Base-by-base conservation (phyloP, 1,140 invertebrate genomes). In the Mercenaria mercenaria region DNA sequence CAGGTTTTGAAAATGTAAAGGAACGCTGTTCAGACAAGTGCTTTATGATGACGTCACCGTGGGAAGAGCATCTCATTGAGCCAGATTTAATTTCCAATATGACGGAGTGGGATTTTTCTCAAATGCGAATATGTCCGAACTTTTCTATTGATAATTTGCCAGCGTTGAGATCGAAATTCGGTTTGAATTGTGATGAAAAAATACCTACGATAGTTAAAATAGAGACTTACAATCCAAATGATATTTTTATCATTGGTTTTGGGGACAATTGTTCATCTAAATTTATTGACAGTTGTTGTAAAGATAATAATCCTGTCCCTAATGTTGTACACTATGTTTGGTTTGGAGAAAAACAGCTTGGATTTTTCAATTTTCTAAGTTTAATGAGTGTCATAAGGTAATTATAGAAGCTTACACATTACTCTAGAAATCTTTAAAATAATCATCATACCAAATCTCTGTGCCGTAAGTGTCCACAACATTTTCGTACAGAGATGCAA, bases 311-410 rank as follows among this genome's bases (percentile, higher is more conserved):
- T 29, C 82, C 82, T 13, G 82, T 85, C 1, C 82, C 82, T 34
- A 85, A 85, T 85, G 61, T 85, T 3, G 29, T 85, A 23, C 82
- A 85, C 47, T 85, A 85, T 50, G 50, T 85, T 2, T 85, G 82
- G 82, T 85, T 29, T 74, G 82, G 64, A 8, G 47, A 67, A 0
- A 72, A 72, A 37, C 1, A 72, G 32, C 18, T 85, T 4, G 67
- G 50, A 56, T 85, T 20, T 52, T 85, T 85, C 39, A 85, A 85
- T 41, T 85, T 72, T 37, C 64, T 85, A 26, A 85, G 82, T 69
- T 29, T 85, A 3, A 85, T 85, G 82, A 85, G 82, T 23, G 34
- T 64, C 29, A 26, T 85, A 43, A 47, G 82, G 82, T 82, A 67
- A 61, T 23, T 15, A n/a, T n/a, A n/a, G n/a, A n/a, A n/a, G n/a